Evolutionary conservation across 2,888 invertebrate genomes (phyloP).

Genomic region (Euplexia lucipara): DNA sequence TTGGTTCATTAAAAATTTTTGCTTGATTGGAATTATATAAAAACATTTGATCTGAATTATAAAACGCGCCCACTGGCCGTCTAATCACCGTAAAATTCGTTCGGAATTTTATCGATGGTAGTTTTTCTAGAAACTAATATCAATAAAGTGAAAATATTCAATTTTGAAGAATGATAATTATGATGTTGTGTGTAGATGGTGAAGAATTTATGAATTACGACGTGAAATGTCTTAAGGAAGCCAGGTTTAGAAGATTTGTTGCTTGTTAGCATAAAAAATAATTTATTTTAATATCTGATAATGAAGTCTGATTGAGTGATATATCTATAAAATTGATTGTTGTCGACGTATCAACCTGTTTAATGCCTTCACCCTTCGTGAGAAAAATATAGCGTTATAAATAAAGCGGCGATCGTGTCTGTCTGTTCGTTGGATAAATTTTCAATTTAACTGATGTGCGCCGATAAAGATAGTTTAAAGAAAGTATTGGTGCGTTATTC

Average conservation of each 20-base stretch:
- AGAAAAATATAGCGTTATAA: conserved; percentile 47
- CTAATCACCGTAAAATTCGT: conserved; percentile 74
- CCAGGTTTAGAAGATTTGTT: conserved; percentile 64
- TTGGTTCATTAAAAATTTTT: conserved; percentile 80
- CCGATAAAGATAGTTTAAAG: conserved; percentile 11
- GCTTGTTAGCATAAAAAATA: conserved; percentile 57
- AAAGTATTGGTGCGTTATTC: conserved; percentile 30
- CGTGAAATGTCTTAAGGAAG: conserved; percentile 64
- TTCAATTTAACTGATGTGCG: conserved; percentile 34
- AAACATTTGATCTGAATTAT: conserved; percentile 75
- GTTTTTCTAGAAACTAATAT: conserved; percentile 62
- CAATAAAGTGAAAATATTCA: conserved; percentile 69
- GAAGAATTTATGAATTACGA: conserved; percentile 63
- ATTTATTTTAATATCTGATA: conserved; percentile 62
- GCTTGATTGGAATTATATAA: conserved; percentile 78
- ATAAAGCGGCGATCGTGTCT: conserved; percentile 10
- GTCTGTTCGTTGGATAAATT: conserved; percentile 31
- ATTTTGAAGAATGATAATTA: conserved; percentile 64
- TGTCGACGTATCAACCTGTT: conserved; percentile 56
- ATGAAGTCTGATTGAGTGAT: conserved; percentile 68
- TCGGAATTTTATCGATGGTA: conserved; percentile 59
- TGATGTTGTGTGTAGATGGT: conserved; percentile 48
- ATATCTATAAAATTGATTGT: conserved; percentile 64
- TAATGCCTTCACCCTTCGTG: conserved; percentile 46
- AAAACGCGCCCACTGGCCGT: conserved; percentile 62